Evolutionary conservation across 2,888 invertebrate genomes (phyloP).

Genomic region (Griposia aprilina): DNA sequence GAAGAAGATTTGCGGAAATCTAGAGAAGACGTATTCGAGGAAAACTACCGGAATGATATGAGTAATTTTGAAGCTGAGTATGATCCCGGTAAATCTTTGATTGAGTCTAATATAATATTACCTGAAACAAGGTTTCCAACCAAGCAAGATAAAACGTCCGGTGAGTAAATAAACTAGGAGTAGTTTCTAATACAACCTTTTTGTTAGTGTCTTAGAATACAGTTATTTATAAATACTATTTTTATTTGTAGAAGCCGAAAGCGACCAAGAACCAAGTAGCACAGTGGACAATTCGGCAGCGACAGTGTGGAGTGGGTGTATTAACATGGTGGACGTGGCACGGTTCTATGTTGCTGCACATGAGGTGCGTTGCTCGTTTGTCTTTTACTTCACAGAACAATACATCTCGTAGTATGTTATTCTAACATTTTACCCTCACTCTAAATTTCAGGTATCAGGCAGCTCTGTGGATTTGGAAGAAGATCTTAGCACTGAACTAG

Average conservation of each 20-base stretch:
- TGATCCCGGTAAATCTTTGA: slow-evolving; percentile 80
- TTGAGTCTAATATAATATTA: slow-evolving; percentile 76
- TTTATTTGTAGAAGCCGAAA: slow-evolving; percentile 88
- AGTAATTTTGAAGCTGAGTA: slow-evolving; percentile 78
- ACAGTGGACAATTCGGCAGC: slow-evolving; percentile 91
- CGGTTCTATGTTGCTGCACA: slow-evolving; percentile 96
- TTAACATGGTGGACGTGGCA: slow-evolving; percentile 97
- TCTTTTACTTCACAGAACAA: background rate
- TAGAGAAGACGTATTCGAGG: slow-evolving; percentile 84
- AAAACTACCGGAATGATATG: slow-evolving; percentile 81
- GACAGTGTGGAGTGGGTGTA: slow-evolving; percentile 95
- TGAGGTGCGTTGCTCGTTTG: slow-evolving; percentile 88
- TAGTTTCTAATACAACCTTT: background rate
- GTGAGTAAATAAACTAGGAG: slow-evolving; percentile 62
- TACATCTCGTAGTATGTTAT: background rate
- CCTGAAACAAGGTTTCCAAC: slow-evolving; percentile 73
- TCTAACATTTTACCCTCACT: slow-evolving; percentile 6
- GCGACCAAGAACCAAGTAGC: slow-evolving; percentile 95
- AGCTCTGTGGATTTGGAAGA: slow-evolving; percentile 92
- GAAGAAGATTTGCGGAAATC: slow-evolving; percentile 87
- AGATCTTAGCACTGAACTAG: slow-evolving; percentile 94
- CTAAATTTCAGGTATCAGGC: slow-evolving; percentile 88
- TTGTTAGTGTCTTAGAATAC: background rate
- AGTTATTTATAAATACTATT: slow-evolving; percentile 11
- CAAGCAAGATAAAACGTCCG: slow-evolving; percentile 81